These are phyloP conservation scores for Amiota communis DNA, from an alignment of 2,888 invertebrate genomes.

Conservation along the genomic window DNA sequence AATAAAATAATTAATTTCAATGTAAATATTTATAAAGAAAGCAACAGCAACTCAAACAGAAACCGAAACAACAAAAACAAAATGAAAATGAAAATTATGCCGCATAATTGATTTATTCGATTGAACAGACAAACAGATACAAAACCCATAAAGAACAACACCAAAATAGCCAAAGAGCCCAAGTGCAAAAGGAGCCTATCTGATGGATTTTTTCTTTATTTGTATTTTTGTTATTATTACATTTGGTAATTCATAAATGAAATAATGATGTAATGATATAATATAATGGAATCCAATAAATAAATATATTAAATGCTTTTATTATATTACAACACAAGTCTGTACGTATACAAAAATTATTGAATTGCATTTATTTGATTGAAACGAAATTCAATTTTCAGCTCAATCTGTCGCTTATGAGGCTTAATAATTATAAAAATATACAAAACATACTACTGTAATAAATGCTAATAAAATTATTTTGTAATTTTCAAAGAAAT, in stretches of 20 bases:
- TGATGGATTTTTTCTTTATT: conserved; percentile 7
- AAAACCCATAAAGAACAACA: not conserved
- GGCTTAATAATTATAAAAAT: conserved; percentile 17
- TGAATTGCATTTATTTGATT: conserved; percentile 27
- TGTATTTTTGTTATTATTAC: conserved; percentile 33
- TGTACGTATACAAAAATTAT: conserved; percentile 8
- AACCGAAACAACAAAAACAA: too few relatives aligned
- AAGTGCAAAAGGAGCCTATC: not conserved
- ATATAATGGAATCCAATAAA: conserved; percentile 59
- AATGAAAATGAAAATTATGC: conserved; percentile 54
- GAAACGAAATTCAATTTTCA: conserved; percentile 27
- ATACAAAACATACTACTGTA: not conserved
- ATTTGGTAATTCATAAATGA: conserved; percentile 27
- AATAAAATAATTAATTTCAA: conserved; percentile 67
- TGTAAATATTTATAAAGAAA: conserved; percentile 61
- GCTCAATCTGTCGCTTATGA: conserved; percentile 27
- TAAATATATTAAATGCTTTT: conserved; percentile 60
- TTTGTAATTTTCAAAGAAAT: not conserved
- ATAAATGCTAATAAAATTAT: not conserved
- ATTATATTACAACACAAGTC: not conserved
- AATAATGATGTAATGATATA: conserved; percentile 39
- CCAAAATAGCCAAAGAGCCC: not conserved
- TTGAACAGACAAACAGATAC: conserved; percentile 1
- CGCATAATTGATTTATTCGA: conserved; percentile 59
- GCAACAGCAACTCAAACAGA: too few relatives aligned